phyloP scores from a whole-genome alignment of 2,797 vertebrate genomes.

The Micromesistius poutassou region DNA sequence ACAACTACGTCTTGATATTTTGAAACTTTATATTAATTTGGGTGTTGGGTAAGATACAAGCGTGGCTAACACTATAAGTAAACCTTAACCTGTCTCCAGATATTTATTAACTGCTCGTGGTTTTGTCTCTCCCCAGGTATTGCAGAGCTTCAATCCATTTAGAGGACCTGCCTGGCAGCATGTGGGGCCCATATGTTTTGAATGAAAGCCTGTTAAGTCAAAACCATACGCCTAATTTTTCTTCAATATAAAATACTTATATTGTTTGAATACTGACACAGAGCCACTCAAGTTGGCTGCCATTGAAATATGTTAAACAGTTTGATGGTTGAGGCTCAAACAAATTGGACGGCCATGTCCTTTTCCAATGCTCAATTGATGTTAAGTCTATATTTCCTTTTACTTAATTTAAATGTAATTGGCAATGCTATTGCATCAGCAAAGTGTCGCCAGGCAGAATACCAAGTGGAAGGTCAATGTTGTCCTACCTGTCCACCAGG shows the following conservation, averaged over 20 bases:
- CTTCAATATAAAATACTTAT: not conserved
- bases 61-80: no score
- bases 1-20: no score
- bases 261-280: no score
- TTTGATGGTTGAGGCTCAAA: no score
- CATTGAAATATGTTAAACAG: no score
- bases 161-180: not conserved
- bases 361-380: not conserved
- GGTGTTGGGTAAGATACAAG: no score
- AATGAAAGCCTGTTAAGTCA: not conserved
- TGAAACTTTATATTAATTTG: no score
- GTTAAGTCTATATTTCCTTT: not conserved
- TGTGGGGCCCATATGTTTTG: not conserved
- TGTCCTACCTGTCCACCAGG: not conserved
- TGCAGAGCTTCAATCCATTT: no score
- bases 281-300: no score
- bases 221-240: not conserved
- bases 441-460: constrained; percentile 2
- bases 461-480: not conserved
- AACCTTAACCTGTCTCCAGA: no score
- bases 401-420: not conserved
- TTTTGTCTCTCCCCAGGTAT: not conserved
- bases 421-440: not conserved
- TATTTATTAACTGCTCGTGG: not conserved
- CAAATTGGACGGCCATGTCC: not conserved